These are phyloP conservation scores for Echiichthys vipera DNA, from an alignment of 2,797 vertebrate species.

Conservation along the genomic window DNA sequence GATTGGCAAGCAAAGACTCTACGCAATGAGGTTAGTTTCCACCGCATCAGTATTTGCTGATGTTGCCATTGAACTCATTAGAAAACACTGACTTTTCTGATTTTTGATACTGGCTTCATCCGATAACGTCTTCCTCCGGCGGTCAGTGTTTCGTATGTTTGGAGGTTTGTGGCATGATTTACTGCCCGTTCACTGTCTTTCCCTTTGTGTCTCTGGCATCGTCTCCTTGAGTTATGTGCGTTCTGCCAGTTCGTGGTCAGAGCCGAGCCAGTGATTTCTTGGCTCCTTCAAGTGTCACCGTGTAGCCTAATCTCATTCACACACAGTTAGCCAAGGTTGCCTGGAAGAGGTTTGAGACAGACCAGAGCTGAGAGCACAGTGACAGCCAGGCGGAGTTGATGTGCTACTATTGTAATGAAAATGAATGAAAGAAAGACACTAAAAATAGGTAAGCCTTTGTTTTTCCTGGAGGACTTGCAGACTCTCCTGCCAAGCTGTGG, in stretches of 20 bases:
- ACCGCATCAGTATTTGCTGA: conserved; percentile 49
- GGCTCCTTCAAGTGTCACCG: conserved; percentile 48
- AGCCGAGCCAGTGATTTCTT: conserved; percentile 44
- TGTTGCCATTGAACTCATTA: conserved; percentile 33
- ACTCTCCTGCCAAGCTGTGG: conserved; percentile 15
- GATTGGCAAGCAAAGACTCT: conserved; percentile 36
- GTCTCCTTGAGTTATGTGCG: conserved; percentile 3
- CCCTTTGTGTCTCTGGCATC: conserved; percentile 28
- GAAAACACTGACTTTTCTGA: conserved; percentile 28
- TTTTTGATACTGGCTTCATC: conserved; percentile 17
- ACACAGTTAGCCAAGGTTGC: conserved; percentile 34
- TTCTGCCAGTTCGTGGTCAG: conserved; percentile 45
- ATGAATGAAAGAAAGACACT: conserved; percentile 43
- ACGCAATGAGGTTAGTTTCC: conserved; percentile 52
- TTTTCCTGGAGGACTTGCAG: conserved; percentile 48
- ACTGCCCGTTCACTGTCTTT: conserved; percentile 19
- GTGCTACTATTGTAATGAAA: conserved; percentile 29
- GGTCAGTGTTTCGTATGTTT: conserved; percentile 2
- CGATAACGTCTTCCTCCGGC: conserved; percentile 4
- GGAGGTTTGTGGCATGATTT: neutral
- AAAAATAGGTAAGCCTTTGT: conserved; percentile 45
- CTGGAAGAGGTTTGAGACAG: conserved; percentile 25
- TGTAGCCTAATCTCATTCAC: conserved; percentile 45
- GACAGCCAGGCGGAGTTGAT: conserved; percentile 35
- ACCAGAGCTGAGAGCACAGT: conserved; percentile 26